Evolutionary conservation across 2,113 vertebrate genomes (phyloP).

Genomic region (Athene cunicularia): DNA sequence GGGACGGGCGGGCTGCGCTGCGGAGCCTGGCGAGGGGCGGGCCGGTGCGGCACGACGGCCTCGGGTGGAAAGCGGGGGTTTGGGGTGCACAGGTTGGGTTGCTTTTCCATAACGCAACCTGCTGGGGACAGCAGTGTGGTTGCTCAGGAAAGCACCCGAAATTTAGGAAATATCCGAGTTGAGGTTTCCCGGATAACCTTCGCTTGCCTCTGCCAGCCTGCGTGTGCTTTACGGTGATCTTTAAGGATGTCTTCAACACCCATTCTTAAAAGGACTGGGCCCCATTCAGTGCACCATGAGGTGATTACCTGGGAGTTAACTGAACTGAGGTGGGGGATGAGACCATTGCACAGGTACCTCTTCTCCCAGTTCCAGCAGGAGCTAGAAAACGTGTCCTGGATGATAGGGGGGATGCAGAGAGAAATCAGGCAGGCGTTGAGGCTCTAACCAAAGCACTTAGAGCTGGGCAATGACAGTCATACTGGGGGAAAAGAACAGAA

Average conservation of each 20-base stretch:
- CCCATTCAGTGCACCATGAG: fast-evolving
- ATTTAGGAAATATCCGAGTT: fast-evolving
- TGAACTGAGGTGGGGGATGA: neutral
- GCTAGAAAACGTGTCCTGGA: neutral
- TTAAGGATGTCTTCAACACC: neutral
- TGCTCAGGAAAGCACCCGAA: neutral
- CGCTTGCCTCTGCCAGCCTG: neutral
- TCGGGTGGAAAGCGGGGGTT: neutral
- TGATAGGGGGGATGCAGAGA: no score
- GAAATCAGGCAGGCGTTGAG: no score
- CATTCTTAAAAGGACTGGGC: neutral
- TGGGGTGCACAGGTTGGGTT: fast-evolving
- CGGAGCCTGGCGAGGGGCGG: fast-evolving
- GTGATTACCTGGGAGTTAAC: neutral
- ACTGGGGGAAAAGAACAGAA: no score
- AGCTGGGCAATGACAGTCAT: fast-evolving
- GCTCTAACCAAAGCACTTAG: neutral
- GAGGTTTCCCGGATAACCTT: neutral
- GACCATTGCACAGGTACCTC: neutral
- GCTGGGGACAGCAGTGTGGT: no score
- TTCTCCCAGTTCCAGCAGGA: neutral
- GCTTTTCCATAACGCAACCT: no score
- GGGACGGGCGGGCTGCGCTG: no score
- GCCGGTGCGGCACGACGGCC: no score
- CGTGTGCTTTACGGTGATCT: neutral